Percentiles rank a stretch among this genome's conserved stretches.
phyloP scores from a whole-genome alignment of 2,113 vertebrate genomes.

The Pagrus major region DNA sequence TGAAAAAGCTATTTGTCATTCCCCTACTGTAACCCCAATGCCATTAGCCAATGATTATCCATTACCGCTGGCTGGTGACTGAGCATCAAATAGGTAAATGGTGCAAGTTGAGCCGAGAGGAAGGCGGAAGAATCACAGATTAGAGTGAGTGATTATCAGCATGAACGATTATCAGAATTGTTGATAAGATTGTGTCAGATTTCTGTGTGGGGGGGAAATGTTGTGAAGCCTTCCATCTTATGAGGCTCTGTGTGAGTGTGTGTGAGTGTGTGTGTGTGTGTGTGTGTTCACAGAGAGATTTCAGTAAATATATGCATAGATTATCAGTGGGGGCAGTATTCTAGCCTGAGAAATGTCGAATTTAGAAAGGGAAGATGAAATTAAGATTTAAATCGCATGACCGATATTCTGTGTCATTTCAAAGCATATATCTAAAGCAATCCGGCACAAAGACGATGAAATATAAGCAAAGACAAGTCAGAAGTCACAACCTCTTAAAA shows the following conservation, averaged over 20 bases:
- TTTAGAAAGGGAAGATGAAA: constrained; percentile 19
- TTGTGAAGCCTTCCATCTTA: constrained; percentile 21
- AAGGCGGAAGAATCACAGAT: constrained; percentile 49
- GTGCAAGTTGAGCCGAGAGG: constrained; percentile 42
- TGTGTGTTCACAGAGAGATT: not conserved
- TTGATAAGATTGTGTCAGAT: constrained; percentile 53
- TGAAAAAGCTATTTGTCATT: constrained; percentile 79
- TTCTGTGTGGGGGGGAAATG: constrained; percentile 33
- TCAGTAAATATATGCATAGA: not conserved
- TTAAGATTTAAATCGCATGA: not conserved
- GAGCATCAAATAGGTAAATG: constrained; percentile 67
- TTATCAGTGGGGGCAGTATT: constrained; percentile 6
- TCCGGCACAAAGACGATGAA: constrained; percentile 30
- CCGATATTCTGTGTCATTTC: constrained; percentile 5
- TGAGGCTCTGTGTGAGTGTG: constrained; percentile 8
- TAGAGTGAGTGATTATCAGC: constrained; percentile 59
- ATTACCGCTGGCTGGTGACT: constrained; percentile 67
- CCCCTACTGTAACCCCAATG: constrained; percentile 63
- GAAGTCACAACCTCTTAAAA: constrained; percentile 22
- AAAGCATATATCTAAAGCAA: not conserved
- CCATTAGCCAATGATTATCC: constrained; percentile 77
- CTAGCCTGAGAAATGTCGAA: constrained; percentile 25
- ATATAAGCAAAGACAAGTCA: constrained; percentile 27
- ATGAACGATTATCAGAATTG: constrained; percentile 55
- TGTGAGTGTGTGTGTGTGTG: constrained; percentile 8